These are phyloP conservation scores for Enteromius unitaeniatus DNA, from an alignment of 2,797 vertebrate genomes.

Conservation along the genomic window DNA sequence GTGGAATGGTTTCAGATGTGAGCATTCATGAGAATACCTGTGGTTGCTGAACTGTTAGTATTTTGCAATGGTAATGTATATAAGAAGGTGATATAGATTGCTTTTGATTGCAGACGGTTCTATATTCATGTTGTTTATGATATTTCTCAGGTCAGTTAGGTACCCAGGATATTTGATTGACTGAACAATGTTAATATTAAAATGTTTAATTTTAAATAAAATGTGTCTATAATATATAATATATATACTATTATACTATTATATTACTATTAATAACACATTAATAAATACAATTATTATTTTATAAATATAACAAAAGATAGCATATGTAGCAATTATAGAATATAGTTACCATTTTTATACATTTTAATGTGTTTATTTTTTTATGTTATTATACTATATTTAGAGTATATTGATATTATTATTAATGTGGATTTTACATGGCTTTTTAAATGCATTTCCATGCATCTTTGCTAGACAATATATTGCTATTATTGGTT, in stretches of 20 bases:
- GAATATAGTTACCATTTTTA: too few species aligned
- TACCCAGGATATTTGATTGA: neutral
- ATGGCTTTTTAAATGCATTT: neutral
- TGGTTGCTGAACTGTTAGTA: neutral
- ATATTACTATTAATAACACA: too few species aligned
- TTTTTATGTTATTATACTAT: neutral
- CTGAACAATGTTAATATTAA: neutral
- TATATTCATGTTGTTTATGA: neutral
- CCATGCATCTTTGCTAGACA: neutral
- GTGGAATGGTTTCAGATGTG: neutral
- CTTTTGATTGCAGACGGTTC: neutral
- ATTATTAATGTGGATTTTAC: neutral
- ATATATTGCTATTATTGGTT: too few species aligned
- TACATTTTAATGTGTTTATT: too few species aligned
- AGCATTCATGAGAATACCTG: neutral
- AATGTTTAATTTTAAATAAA: too few species aligned
- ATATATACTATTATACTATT: too few species aligned
- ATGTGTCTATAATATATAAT: too few species aligned
- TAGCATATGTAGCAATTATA: too few species aligned
- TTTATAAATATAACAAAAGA: too few species aligned
- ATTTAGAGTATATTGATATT: neutral
- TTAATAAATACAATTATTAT: too few species aligned
- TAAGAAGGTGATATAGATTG: neutral
- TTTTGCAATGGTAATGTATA: neutral
- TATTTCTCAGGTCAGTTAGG: neutral